Conservation (phyloP, 2,113 vertebrate genomes). For the Nipponia nippon region DNA sequence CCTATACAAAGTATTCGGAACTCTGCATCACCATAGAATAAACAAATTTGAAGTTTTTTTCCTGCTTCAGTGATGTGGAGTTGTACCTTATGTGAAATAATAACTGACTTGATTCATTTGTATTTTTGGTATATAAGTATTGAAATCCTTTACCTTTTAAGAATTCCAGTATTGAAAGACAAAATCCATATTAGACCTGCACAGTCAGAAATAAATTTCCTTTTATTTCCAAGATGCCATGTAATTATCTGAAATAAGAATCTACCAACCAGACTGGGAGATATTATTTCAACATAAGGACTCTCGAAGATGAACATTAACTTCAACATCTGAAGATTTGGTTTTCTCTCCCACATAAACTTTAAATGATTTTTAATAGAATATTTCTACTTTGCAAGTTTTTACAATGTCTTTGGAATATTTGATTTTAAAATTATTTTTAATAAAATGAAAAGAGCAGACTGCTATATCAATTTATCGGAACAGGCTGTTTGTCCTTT, state of each 20-base stretch:
- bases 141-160: background rate
- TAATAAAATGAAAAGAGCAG: conserved; percentile 22
- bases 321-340: background rate
- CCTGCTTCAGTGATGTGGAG: background rate
- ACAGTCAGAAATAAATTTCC: background rate
- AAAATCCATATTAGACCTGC: background rate
- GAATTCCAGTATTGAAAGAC: background rate
- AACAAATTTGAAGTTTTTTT: background rate
- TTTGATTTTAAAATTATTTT: conserved; percentile 12
- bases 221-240: background rate
- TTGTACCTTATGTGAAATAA: background rate
- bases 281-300: conserved; percentile 6
- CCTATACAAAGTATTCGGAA: background rate
- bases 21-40: background rate
- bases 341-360: background rate
- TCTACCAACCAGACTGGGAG: background rate
- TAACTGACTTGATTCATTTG: background rate
- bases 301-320: background rate
- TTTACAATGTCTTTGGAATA: background rate
- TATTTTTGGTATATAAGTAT: background rate
- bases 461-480: background rate
- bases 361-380: background rate
- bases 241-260: conserved; percentile 5
- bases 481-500: conserved; percentile 18
- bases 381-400: conserved; percentile 2